Evolutionary conservation across 2,113 vertebrate species (phyloP).

Genomic region (Columba livia): DNA sequence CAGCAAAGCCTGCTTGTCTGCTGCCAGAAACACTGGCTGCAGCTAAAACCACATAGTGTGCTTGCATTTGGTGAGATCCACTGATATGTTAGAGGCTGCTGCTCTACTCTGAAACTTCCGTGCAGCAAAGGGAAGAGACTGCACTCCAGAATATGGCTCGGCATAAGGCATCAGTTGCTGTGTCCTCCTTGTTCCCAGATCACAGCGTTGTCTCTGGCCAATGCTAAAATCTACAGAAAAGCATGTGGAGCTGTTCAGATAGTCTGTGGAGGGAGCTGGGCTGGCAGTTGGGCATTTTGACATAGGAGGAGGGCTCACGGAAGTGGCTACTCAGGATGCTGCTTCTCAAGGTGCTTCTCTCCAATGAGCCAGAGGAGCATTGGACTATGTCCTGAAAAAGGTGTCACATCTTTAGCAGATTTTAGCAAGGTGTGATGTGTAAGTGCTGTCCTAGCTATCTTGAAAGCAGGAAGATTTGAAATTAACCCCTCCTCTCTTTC

Average conservation of each 20-base stretch:
- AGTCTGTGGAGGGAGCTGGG: not conserved
- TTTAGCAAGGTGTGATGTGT: not conserved
- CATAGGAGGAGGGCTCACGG: not conserved
- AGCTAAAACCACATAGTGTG: not conserved
- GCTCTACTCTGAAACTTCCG: not conserved
- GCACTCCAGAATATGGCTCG: accelerated
- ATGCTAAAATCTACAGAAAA: not conserved
- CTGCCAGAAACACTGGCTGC: not conserved
- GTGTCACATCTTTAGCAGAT: not conserved
- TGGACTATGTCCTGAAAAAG: not conserved
- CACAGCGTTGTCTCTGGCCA: not conserved
- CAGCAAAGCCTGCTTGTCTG: not conserved
- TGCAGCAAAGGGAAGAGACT: not conserved
- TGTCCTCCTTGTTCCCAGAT: not conserved
- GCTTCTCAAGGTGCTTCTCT: not conserved
- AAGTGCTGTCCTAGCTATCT: not conserved
- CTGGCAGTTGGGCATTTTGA: accelerated
- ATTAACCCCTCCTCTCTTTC: not conserved
- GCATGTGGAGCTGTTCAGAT: not conserved
- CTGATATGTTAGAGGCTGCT: not conserved
- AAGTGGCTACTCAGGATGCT: not conserved
- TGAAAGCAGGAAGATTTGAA: not conserved
- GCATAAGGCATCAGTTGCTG: not conserved
- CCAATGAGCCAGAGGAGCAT: not conserved
- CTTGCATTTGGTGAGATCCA: not conserved